These are phyloP conservation scores for Chiridota heheva DNA, from an alignment of 35 echinoderm and acorn worm genomes.

Conservation along the genomic window DNA sequence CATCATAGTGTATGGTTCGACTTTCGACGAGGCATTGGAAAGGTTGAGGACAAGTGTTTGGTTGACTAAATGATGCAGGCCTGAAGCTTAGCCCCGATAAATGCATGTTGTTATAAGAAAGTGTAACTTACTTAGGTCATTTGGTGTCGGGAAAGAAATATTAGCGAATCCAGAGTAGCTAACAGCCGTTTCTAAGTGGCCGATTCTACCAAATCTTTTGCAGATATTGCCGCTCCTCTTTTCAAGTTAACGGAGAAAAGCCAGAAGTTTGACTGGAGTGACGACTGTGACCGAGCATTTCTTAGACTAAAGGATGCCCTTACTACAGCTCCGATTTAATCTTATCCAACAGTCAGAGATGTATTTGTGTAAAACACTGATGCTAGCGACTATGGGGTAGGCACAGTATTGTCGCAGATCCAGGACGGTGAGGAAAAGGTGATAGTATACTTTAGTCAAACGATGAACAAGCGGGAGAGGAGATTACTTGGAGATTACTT, in stretches of 20 bases:
- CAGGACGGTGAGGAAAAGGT: slow-evolving; percentile 2
- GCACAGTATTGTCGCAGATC: slow-evolving; percentile 2
- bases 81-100: slow-evolving; percentile 56
- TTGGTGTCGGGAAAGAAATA: slow-evolving; percentile 41
- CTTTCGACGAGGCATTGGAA: slow-evolving; percentile 15
- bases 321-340: no score
- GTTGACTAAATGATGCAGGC: slow-evolving; percentile 8
- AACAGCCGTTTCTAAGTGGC: slow-evolving; percentile 21
- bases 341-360: no score
- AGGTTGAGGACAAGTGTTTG: slow-evolving; percentile 15
- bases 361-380: no score
- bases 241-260: slow-evolving; percentile 18
- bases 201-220: slow-evolving; percentile 24
- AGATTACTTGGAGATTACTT: slow-evolving; percentile 6
- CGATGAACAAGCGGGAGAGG: slow-evolving; percentile 6
- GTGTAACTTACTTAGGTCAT: slow-evolving; percentile 37
- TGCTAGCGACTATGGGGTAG: no score
- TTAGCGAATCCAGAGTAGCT: slow-evolving; percentile 14
- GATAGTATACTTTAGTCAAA: slow-evolving; percentile 21
- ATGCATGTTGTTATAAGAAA: slow-evolving; percentile 23
- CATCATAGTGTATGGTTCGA: slow-evolving; percentile 33
- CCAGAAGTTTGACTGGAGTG: slow-evolving; percentile 22
- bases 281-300: slow-evolving; percentile 23
- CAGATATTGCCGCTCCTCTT: slow-evolving; percentile 14
- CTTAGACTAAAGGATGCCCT: neutral